Conservation (phyloP, 2,888 invertebrate species). For the Diarsia mendica region DNA sequence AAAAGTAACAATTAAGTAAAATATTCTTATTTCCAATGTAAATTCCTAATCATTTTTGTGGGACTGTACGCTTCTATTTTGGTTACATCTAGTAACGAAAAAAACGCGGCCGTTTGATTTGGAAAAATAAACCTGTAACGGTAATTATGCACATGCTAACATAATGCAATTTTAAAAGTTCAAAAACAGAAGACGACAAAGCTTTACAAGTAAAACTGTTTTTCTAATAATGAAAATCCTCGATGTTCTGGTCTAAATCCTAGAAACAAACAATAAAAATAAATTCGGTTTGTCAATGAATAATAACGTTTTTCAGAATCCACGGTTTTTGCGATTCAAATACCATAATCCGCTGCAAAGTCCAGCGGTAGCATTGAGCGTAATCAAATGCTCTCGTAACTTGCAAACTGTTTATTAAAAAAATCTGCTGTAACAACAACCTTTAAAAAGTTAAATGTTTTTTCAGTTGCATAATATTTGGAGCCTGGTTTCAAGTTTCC, state of each 20-base stretch:
- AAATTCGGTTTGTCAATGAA: not conserved
- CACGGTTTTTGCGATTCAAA: slow-evolving; percentile 2
- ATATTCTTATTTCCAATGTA: too few species aligned
- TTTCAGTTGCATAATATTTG: not conserved
- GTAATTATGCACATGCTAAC: not conserved
- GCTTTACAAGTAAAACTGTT: not conserved
- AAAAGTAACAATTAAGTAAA: not conserved
- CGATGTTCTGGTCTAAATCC: not conserved
- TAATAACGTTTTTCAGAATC: not conserved
- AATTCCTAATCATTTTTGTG: too few species aligned
- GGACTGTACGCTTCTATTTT: not conserved
- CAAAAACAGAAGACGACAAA: not conserved
- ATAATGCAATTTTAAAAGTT: not conserved
- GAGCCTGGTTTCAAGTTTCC: too few species aligned
- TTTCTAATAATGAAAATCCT: not conserved
- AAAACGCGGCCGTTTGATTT: not conserved
- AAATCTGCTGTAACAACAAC: slow-evolving; percentile 7
- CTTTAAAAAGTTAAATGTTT: not conserved
- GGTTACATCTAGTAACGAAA: not conserved
- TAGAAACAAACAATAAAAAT: not conserved
- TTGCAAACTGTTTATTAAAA: not conserved
- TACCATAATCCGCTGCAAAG: slow-evolving; percentile 29
- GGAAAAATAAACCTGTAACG: not conserved
- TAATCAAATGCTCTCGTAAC: slow-evolving; percentile 36
- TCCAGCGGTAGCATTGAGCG: slow-evolving; percentile 13